A percentile compares a stretch with the other conserved stretches of the same genome.
Evolutionary conservation across 2,113 vertebrate species (phyloP).

Genomic region (Hepsetus odoe): DNA sequence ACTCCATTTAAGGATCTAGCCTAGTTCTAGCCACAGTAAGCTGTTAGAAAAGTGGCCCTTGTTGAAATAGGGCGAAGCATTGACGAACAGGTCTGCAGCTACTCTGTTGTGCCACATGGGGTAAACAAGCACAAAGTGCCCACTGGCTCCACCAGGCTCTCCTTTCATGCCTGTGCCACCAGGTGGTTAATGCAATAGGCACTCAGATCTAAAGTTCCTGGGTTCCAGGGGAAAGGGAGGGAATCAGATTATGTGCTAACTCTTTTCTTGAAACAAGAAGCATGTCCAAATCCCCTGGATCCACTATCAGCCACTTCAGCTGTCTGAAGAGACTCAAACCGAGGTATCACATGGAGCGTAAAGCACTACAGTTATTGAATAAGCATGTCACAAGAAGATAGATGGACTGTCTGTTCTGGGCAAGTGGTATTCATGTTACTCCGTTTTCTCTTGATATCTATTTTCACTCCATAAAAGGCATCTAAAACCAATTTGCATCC

Average conservation of each 20-base stretch:
- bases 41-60: background rate
- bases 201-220: slow-evolving; percentile 39
- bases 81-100: background rate
- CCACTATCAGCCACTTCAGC: slow-evolving; percentile 18
- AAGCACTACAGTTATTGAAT: slow-evolving; percentile 39
- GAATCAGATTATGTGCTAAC: slow-evolving; percentile 51
- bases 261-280: slow-evolving; percentile 43
- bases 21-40: background rate
- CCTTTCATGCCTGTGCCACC: slow-evolving; percentile 40
- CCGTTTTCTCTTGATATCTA: background rate
- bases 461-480: background rate
- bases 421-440: slow-evolving; percentile 26
- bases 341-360: slow-evolving; percentile 42
- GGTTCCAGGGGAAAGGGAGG: slow-evolving; percentile 42
- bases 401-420: slow-evolving; percentile 18
- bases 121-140: slow-evolving; percentile 50
- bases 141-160: slow-evolving; percentile 33
- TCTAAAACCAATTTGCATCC: background rate
- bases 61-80: background rate
- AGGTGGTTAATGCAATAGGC: slow-evolving; percentile 53
- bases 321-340: slow-evolving; percentile 30
- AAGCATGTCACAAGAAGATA: slow-evolving; percentile 1
- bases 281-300: slow-evolving; percentile 21
- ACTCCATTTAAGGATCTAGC: no score
- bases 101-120: slow-evolving; percentile 34